Conservation (phyloP, 2,113 vertebrate species). For the Larimichthys polyactis region DNA sequence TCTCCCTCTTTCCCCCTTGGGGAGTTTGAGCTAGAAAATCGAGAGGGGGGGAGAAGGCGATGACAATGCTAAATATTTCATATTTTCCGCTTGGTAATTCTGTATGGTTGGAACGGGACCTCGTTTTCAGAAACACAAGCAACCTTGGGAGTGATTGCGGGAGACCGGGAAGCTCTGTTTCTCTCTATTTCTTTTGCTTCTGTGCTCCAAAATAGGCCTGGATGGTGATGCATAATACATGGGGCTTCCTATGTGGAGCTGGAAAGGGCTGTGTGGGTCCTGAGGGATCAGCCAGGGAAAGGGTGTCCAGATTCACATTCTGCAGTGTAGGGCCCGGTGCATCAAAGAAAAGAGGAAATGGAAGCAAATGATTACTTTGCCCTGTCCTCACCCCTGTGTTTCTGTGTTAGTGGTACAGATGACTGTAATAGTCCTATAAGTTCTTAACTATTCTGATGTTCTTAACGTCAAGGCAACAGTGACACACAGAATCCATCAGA, state of each 20-base stretch:
- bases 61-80: slow-evolving; percentile 80
- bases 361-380: slow-evolving; percentile 40
- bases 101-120: slow-evolving; percentile 66
- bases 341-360: slow-evolving; percentile 19
- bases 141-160: slow-evolving; percentile 73
- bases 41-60: slow-evolving; percentile 34
- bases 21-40: slow-evolving; percentile 56
- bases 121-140: slow-evolving; percentile 73
- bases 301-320: slow-evolving; percentile 70
- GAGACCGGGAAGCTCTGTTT: slow-evolving; percentile 67
- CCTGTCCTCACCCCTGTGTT: neutral
- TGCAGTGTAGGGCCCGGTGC: slow-evolving; percentile 23
- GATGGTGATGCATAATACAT: slow-evolving; percentile 78
- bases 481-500: neutral
- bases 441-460: neutral
- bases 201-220: slow-evolving; percentile 72
- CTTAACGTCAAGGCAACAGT: neutral
- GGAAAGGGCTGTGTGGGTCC: slow-evolving; percentile 75
- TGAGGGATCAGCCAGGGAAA: slow-evolving; percentile 66
- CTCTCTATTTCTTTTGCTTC: slow-evolving; percentile 63
- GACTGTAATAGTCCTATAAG: neutral
- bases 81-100: slow-evolving; percentile 78
- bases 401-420: slow-evolving; percentile 16
- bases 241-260: slow-evolving; percentile 71
- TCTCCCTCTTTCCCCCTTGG: slow-evolving; percentile 14